A percentile compares a stretch with the other conserved stretches of the same genome.
phyloP scores from a whole-genome alignment of 2,797 vertebrate species.

The Erpetoichthys calabaricus region DNA sequence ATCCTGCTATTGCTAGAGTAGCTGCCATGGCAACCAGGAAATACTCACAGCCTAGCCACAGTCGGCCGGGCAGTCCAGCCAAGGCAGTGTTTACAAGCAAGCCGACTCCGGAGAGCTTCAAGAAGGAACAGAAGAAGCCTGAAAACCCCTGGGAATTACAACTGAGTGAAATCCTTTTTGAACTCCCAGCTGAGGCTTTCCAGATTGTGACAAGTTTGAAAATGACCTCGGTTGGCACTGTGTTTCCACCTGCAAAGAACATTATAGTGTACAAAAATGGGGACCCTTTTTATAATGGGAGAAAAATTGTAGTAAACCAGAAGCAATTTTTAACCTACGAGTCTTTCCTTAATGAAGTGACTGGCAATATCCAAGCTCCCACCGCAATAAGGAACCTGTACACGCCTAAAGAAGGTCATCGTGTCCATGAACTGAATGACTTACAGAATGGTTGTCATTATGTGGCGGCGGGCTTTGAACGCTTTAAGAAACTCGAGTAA shows the following conservation, averaged over 20 bases:
- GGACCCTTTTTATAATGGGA: conserved; percentile 66
- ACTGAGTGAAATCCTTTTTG: not conserved
- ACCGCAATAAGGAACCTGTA: conserved; percentile 69
- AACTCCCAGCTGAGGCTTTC: conserved; percentile 26
- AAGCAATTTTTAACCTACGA: conserved; percentile 65
- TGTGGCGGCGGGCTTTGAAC: conserved; percentile 74
- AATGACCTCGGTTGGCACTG: conserved; percentile 20
- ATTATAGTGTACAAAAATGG: conserved; percentile 77
- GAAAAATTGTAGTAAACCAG: conserved; percentile 66
- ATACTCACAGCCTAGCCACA: conserved; percentile 40
- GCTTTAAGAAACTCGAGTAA: conserved; percentile 73
- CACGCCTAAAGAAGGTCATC: conserved; percentile 57
- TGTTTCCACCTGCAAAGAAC: conserved; percentile 55
- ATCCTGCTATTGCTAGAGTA: conserved; percentile 47
- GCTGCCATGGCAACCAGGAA: conserved; percentile 64
- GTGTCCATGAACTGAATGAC: conserved; percentile 48
- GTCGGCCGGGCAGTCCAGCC: conserved; percentile 3
- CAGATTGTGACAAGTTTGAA: not conserved
- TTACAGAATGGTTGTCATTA: conserved; percentile 63
- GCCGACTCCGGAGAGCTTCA: not conserved
- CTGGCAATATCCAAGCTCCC: conserved; percentile 48
- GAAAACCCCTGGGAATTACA: not conserved
- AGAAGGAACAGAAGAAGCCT: not conserved
- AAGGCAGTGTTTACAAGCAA: not conserved
- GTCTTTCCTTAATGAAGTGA: conserved; percentile 70